Base-by-base conservation (phyloP, 2,113 vertebrate genomes). In the Budorcas taxicolor region DNA sequence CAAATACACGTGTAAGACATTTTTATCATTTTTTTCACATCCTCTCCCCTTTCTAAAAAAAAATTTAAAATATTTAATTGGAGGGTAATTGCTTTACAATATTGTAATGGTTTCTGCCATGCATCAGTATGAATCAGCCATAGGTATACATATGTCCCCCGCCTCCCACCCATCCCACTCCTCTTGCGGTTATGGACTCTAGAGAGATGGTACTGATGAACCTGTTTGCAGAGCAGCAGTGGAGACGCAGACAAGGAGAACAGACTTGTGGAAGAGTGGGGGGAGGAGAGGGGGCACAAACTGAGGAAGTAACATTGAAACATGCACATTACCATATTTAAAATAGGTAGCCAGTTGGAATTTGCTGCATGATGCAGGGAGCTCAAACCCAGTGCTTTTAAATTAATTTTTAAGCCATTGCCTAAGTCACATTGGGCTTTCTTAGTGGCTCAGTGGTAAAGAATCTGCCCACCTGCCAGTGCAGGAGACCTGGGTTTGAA, bases 381-480 rank as follows among this genome's bases (percentile, higher is more conserved):
- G 33, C 33, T 36, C 17, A 36, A 21, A 36, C 33, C 17, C n/a
- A 36, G n/a, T 11, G 17, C 64, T 67, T 47, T 78, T 29, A 45
- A 11, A 47, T 43, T 78, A 10, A 52, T 74, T 74, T 36, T 21
- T 25, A 6, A 11, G 25, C 19, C 29, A 3, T 12, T 43, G 33
- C 40, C 36, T 36, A 40, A 57, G n/a, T 87, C 25, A 36, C 16
- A 31, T 58, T 17, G 64, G 64, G 64, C 64, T 36, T 67, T n/a
- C 64, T 67, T 19, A 0, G 64, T 67, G 64, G 4, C 33, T 67
- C 33, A 67, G 7, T 21, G n/a, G 64, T 19, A 67, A 67, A 67
- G 33, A 67, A 67, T 1, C 33, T 1, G 0, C 17, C 64, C 1
- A 1, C 33, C 64, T 67, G 64, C 33, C n/a, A n/a, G 36, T 21